These are phyloP conservation scores for Cephus sareptanus DNA, from an alignment of 2,888 invertebrate genomes.

Conservation along the genomic window DNA sequence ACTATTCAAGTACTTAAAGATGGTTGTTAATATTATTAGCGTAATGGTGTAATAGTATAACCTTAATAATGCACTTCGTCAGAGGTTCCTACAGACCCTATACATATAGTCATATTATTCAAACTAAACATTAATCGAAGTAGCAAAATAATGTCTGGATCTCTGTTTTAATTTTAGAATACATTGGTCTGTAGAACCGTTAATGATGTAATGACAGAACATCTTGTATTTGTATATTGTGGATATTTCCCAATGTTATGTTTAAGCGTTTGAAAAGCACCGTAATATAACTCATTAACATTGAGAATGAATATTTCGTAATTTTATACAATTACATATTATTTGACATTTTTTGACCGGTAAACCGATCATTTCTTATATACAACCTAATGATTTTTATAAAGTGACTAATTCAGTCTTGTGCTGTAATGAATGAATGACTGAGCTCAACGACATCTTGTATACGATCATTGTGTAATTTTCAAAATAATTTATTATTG, in stretches of 20 bases:
- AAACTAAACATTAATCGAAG: not conserved
- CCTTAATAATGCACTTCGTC: not conserved
- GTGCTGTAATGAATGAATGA: not conserved
- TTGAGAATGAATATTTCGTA: not conserved
- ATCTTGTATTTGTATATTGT: slow-evolving; percentile 29
- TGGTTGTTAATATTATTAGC: not conserved
- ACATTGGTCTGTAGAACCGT: not conserved
- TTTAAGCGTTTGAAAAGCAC: not conserved
- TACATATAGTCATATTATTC: not conserved
- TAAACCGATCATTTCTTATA: not conserved
- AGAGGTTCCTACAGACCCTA: not conserved
- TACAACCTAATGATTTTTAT: not conserved
- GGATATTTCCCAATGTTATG: slow-evolving; percentile 5
- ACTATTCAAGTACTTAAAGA: not conserved
- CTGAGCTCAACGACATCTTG: not conserved
- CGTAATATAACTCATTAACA: not conserved
- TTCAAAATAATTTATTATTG: too few species aligned
- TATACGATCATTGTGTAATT: not conserved
- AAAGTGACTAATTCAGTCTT: not conserved
- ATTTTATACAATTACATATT: not conserved
- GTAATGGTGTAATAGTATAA: not conserved
- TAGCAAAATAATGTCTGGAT: not conserved
- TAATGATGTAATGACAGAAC: slow-evolving; percentile 7
- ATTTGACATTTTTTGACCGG: not conserved
- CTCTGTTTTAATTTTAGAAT: not conserved